Percentiles rank a stretch among this genome's conserved stretches.
These are phyloP conservation scores for Catostylus mosaicus DNA, from an alignment of 30 jellyfish, hydroid and myxozoan species.

Conservation along the genomic window DNA sequence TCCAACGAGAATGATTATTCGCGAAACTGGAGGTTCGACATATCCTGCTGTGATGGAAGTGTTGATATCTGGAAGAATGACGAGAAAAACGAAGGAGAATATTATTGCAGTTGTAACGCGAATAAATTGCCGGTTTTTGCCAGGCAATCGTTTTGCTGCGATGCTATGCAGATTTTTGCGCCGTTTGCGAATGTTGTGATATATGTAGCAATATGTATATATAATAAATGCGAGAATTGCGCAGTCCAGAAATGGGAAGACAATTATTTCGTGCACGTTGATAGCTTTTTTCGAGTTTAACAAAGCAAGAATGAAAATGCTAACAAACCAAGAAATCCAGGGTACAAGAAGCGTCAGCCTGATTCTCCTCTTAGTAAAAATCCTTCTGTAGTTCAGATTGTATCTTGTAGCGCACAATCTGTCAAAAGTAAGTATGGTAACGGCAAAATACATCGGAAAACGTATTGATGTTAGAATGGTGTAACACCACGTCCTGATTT, in stretches of 20 bases:
- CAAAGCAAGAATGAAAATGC: neutral
- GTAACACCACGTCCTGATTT: neutral
- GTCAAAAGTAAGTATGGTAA: neutral
- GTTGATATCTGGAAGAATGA: neutral
- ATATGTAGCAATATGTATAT: slow-evolving; percentile 7
- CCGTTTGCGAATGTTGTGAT: neutral
- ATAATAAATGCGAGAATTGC: neutral
- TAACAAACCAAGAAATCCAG: slow-evolving; percentile 1
- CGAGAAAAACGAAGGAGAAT: neutral
- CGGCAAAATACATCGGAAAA: neutral
- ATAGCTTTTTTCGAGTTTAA: neutral
- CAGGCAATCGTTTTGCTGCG: neutral
- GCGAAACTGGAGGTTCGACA: neutral
- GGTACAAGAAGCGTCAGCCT: neutral
- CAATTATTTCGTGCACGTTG: neutral
- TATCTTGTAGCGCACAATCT: slow-evolving; percentile 1
- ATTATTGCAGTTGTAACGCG: neutral
- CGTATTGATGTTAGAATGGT: neutral
- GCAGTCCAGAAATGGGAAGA: neutral
- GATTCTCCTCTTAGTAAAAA: neutral
- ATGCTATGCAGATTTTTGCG: neutral
- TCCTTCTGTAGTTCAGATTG: neutral
- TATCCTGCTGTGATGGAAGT: neutral
- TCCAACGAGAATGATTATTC: neutral
- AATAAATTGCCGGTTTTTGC: neutral